Evolutionary conservation across 2,113 vertebrate genomes (phyloP).

Genomic region (Tor tambroides): DNA sequence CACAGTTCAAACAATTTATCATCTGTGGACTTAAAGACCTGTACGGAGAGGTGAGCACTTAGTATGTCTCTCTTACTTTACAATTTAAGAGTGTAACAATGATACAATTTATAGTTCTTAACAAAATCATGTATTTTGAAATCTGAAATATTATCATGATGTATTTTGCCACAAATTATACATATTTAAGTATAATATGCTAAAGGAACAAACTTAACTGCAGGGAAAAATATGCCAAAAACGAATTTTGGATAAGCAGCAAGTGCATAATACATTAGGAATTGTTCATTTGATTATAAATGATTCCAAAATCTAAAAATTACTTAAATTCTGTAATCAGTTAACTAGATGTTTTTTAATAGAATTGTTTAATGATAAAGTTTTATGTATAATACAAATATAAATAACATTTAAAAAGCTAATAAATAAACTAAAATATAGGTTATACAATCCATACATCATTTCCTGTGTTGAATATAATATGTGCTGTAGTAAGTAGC

Average conservation of each 20-base stretch:
- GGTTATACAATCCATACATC: too few species aligned
- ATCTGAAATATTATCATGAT: neutral
- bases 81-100: neutral
- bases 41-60: constrained; percentile 84
- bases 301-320: neutral
- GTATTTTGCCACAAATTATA: neutral
- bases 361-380: too few species aligned
- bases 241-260: neutral
- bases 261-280: neutral
- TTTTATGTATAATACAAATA: too few species aligned
- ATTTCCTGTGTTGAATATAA: neutral
- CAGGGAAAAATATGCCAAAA: neutral
- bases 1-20: constrained; percentile 90
- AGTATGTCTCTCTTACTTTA: neutral
- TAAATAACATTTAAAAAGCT: neutral
- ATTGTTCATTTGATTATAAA: neutral
- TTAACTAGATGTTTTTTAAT: neutral
- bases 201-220: neutral
- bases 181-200: neutral
- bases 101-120: neutral
- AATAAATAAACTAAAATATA: too few species aligned
- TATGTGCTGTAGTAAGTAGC: neutral
- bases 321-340: neutral
- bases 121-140: neutral
- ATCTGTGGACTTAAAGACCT: constrained; percentile 82